Base-by-base conservation (phyloP, 2,888 invertebrate genomes). In the Argyresthia goedartella region DNA sequence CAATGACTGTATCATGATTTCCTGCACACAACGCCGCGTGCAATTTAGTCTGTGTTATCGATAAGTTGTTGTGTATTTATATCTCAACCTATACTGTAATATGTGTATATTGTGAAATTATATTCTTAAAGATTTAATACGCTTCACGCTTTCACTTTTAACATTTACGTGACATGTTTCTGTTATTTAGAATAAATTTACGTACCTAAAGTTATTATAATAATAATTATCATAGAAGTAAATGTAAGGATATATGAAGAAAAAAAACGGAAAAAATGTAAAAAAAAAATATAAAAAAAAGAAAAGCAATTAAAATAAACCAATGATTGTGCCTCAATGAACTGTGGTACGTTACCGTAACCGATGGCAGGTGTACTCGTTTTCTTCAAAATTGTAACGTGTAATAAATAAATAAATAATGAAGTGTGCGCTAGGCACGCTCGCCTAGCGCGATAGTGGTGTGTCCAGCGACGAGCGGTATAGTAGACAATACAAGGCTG, bases 261-360 rank as follows among this genome's bases (percentile, higher is more conserved):
- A 65, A 62, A 59, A 57, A 56, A 57, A 60, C 60, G 61, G 61
- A 60, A 66, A 60, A 59, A 66, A 67, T 68, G 62, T 65, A 66
- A 65, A 64, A 61, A 61, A 64, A 60, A 62, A 65, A 69, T 68
- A 60, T 62, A 66, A 63, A 63, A 60, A 66, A 64, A 68, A 69
- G 73, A 73, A 81, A 81, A 85, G 80, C 78, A 84, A 82, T 79
- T 73, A 78, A 80, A 84, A 82, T 73, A 81, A 85, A 86, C 86
- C 86, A 86, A 86, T 86, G 84, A 85, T 86, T 85, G 86, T 86
- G 86, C 86, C 86, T 86, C 85, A 84, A 84, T 84, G 76, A 84
- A 81, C 82, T 84, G 86, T 86, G 85, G 85, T 86, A 85, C 86
- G 86, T 84, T 85, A 86, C 86, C 86, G 78, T 81, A 79, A 80